These are phyloP conservation scores for Enteromius viviparus DNA, from an alignment of 2,797 vertebrate genomes.

Conservation along the genomic window DNA sequence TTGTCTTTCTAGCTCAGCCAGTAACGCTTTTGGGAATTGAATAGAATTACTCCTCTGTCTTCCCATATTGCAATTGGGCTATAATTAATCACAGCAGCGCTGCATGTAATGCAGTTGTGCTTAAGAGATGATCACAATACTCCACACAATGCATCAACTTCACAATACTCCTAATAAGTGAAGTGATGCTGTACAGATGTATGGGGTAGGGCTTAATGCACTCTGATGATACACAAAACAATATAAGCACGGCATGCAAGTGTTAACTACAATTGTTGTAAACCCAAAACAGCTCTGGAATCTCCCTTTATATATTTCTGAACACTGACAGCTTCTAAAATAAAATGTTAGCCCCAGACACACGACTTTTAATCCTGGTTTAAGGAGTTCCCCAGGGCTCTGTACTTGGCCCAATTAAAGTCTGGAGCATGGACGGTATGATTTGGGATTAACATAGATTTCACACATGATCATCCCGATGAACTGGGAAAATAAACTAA, in stretches of 20 bases:
- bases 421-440: background rate
- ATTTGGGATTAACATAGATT: slow-evolving; percentile 12
- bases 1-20: slow-evolving; percentile 14
- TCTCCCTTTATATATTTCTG: background rate
- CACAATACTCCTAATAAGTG: slow-evolving; percentile 14
- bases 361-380: slow-evolving; percentile 12
- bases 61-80: slow-evolving; percentile 46
- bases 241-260: background rate
- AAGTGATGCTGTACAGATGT: background rate
- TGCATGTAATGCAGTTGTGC: slow-evolving; percentile 32
- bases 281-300: background rate
- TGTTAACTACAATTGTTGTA: background rate
- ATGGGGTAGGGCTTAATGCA: background rate
- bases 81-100: slow-evolving; percentile 58
- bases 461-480: background rate
- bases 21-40: slow-evolving; percentile 46
- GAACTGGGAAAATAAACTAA: background rate
- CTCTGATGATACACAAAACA: too few species aligned
- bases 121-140: slow-evolving; percentile 40
- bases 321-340: background rate
- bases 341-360: background rate
- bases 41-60: slow-evolving; percentile 34
- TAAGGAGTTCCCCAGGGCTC: slow-evolving; percentile 8
- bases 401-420: slow-evolving; percentile 5
- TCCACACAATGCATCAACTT: slow-evolving; percentile 37